Conservation (phyloP, 2,797 vertebrate genomes). For the Leuciscus waleckii region DNA sequence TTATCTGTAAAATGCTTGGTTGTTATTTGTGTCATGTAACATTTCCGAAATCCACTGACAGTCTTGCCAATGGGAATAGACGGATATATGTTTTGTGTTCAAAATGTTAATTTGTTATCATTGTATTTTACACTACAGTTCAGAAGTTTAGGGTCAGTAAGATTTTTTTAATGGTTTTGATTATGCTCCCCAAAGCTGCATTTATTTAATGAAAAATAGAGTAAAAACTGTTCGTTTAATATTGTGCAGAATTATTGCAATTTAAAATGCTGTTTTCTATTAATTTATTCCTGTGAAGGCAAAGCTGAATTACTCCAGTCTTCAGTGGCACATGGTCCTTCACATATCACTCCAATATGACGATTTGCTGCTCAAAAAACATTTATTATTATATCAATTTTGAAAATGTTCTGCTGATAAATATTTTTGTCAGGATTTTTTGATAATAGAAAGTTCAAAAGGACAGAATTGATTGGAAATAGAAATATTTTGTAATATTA, state of each 20-base stretch:
- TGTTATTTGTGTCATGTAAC: not conserved
- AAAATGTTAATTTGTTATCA: not conserved
- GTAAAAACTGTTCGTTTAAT: not conserved
- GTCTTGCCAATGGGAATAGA: not conserved
- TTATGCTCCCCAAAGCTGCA: not conserved
- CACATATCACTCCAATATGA: no score
- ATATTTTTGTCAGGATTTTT: no score
- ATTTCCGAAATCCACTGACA: not conserved
- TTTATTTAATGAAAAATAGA: not conserved
- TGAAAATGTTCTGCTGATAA: no score
- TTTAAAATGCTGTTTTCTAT: not conserved
- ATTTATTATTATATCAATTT: no score
- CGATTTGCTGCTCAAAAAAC: no score
- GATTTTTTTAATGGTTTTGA: not conserved
- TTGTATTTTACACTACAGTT: not conserved
- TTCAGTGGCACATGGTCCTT: not conserved
- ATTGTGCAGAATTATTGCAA: not conserved
- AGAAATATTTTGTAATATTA: no score
- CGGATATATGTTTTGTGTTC: not conserved
- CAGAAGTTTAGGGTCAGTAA: not conserved
- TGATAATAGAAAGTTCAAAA: no score
- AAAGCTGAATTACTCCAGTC: not conserved
- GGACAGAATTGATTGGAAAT: no score
- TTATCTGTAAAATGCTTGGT: constrained; percentile 6
- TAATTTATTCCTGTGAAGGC: not conserved